Conservation (phyloP, 2,888 invertebrate genomes). For the Ennomos quercinarius region DNA sequence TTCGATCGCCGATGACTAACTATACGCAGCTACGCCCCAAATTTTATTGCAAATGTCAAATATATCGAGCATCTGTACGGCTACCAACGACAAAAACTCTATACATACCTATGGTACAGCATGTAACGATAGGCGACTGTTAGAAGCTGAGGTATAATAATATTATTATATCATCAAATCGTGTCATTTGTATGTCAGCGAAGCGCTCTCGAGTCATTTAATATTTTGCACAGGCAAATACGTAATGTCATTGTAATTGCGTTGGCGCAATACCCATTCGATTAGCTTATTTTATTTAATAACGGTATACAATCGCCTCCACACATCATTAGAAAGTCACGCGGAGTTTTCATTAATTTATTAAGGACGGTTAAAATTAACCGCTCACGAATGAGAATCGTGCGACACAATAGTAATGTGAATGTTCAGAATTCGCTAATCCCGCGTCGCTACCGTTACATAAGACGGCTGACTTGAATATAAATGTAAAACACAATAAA, state of each 20-base stretch:
- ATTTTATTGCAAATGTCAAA: slow-evolving; percentile 85
- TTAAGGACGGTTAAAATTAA: slow-evolving; percentile 71
- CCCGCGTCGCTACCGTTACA: slow-evolving; percentile 84
- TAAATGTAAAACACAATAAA: slow-evolving; percentile 86
- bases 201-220: slow-evolving; percentile 32
- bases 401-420: slow-evolving; percentile 75
- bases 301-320: slow-evolving; percentile 64
- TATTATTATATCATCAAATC: slow-evolving; percentile 21
- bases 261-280: slow-evolving; percentile 41
- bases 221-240: slow-evolving; percentile 43
- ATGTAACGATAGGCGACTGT: slow-evolving; percentile 14
- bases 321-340: slow-evolving; percentile 70
- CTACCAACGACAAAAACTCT: slow-evolving; percentile 36
- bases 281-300: slow-evolving; percentile 52
- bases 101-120: slow-evolving; percentile 2
- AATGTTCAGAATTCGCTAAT: slow-evolving; percentile 84
- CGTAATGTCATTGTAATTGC: slow-evolving; percentile 44
- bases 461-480: slow-evolving; percentile 85
- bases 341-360: slow-evolving; percentile 72
- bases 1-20: slow-evolving; percentile 84
- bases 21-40: slow-evolving; percentile 81
- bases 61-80: slow-evolving; percentile 79
- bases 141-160: slow-evolving; percentile 13
- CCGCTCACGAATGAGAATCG: slow-evolving; percentile 70
- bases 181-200: slow-evolving; percentile 37